Evolutionary conservation across 2,113 vertebrate species (phyloP), one percentile per base, ranked within the genome.

Genomic region (Isurus oxyrinchus): DNA sequence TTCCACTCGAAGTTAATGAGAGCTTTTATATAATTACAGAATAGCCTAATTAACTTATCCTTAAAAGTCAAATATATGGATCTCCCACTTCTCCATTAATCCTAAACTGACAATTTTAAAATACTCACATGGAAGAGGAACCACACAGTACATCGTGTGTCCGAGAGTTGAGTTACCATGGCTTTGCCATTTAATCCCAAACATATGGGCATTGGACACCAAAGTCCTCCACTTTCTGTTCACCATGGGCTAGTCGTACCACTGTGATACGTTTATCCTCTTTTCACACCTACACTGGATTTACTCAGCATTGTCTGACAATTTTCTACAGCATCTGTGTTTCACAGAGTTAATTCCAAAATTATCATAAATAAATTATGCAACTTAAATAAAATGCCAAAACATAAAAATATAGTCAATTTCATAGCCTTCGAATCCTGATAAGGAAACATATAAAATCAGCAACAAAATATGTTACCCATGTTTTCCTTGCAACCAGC

Each of bases 181-280:
- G 27, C 88, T 55, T 95, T 95, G 94, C 27, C 23, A 69, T 76
- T 72, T 95, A 72, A 95, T 95, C 94, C 44, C 40, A 49, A 72
- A 95, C 11, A 49, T 49, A 72, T 16, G 11, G 11, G 0, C 25
- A 53, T 95, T 49, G 40, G 63, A 95, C 59, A 69, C 44, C 72
- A 63, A 44, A 95, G 13, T n/a, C 94, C 19, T 69, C 10, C 40
- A 63, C 44, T 53, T 95, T 95, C 23, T 72, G 72, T 95, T 95
- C 63, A 49, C 67, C 25, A 31, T 35, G 40, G 59, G 35, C 61
- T 63, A 94, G 35, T 63, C 35, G 66, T 94, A 94, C 35, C 59
- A 90, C 53, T 57, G 23, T 90, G 53, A 59, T 35, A 57, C 87
- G 3, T 59, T 55, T 31, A 57, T 90, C 87, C 49, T 57, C 53